Conservation (phyloP, 2,113 vertebrate species). For the Mustela nigripes region DNA sequence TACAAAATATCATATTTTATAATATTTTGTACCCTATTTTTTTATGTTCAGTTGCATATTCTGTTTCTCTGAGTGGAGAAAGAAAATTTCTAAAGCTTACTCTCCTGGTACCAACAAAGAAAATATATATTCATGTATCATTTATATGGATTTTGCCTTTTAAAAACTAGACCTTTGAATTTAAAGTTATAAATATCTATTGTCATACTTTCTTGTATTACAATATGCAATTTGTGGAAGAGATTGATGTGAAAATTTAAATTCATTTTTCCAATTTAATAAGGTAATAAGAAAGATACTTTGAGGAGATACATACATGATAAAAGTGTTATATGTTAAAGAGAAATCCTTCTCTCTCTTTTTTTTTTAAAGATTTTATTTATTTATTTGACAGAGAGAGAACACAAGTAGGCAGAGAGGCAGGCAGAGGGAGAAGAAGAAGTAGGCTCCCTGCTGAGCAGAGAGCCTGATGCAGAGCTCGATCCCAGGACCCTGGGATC, state of each 20-base stretch:
- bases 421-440: too few species aligned
- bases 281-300: not conserved
- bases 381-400: too few species aligned
- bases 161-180: not conserved
- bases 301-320: not conserved
- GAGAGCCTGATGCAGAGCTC: too few species aligned
- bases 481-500: too few species aligned
- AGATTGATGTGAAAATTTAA: not conserved
- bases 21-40: not conserved
- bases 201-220: not conserved
- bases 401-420: too few species aligned
- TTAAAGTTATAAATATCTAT: not conserved
- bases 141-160: not conserved
- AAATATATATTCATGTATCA: not conserved
- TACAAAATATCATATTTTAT: not conserved
- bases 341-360: not conserved
- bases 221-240: not conserved
- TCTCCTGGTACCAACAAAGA: not conserved
- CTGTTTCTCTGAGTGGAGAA: not conserved
- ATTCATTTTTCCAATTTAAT: not conserved
- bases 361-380: too few species aligned
- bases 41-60: not conserved
- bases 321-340: not conserved
- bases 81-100: not conserved
- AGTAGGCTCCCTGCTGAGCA: too few species aligned